Base-by-base conservation (phyloP, 2,797 vertebrate genomes). In the Pseudotriccus pelzelni region DNA sequence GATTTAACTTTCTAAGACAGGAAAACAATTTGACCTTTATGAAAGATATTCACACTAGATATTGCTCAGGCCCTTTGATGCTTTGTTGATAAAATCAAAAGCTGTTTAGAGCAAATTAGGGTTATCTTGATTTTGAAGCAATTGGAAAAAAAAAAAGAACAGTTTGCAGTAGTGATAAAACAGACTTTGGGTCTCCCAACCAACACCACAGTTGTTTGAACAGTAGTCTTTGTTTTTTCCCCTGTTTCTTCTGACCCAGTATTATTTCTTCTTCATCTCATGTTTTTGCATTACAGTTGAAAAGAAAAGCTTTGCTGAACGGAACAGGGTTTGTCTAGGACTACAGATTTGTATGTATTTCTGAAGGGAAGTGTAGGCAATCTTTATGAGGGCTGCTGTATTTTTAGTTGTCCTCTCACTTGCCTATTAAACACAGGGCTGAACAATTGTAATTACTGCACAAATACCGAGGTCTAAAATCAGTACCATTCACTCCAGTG, bases 361-460 rank as follows among this genome's bases (percentile, higher is more conserved):
- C 89, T 89, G 44, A 85, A 85, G 84, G 66, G 64, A 78, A 89
- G 83, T 81, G 37, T 34, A 85, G 91, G 79, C 68, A 90, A 74
- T 75, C 87, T 80, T 90, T 85, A 50, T 83, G 85, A 93, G 47
- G 7, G 12, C 36, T 75, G 53, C 64, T 95, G 1, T 94, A 96
- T 92, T 94, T 96, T 96, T 94, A 96, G 95, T 78, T 91, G 89
- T 88, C 43, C 43, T 78, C 91, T 94, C 73, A 44, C 87, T 92
- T 95, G 89, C 82, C 92, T 97, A 87, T 95, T 94, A 94, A 93
- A 90, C 72, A 86, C 34, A 73, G 52, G 55, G 76, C 55, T 85
- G 84, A 96, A 93, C 89, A 95, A 92, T 93, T 84, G 89, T 73
- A 96, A 96, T 96, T 94, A 92, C 62, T 63, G 58, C 62, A 81